Evolutionary conservation across 2,113 vertebrate species (phyloP), one percentile per base, ranked within the genome.

Genomic region (Prochilodus magdalenae): DNA sequence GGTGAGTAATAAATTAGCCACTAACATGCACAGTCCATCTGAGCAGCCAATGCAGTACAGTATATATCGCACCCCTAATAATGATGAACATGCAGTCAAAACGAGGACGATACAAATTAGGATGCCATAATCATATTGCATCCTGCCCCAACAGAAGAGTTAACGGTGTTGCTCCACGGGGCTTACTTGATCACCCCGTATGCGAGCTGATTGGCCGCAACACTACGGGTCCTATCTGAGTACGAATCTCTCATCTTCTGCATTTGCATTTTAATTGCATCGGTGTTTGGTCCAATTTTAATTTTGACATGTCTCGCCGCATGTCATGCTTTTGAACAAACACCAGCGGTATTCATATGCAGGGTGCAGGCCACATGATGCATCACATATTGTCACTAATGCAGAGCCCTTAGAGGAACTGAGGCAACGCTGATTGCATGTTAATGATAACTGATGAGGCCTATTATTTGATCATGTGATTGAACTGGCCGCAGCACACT

Each of bases 181-280:
- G 33, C 63, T 75, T 75, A 70, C 74, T 82, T 82, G 80, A 82
- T 82, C 80, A 82, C 63, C 49, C 40, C 47, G 73, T 33, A 18
- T 24, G 73, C 49, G 12, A 82, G 53, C 73, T 70, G 80, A 82
- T 70, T 82, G 80, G 80, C 53, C 81, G 30, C 62, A 55, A 66
- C 72, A 75, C 51, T 83, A 86, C 84, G 82, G 86, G 85, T 83
- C 85, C 83, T 92, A 92, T 93, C 91, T 86, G 88, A 86, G 85
- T 76, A 84, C 79, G 89, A 88, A 93, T 94, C 92, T 91, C 85
- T 80, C 84, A 88, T 83, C 77, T 88, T 36, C 30, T 30, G 82
- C 90, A 94, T 94, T 94, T 93, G 92, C 93, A 94, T 94, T 94
- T 94, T 93, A 94, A 94, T 93, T 92, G 93, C 91, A 90, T 92